Base-by-base conservation (phyloP, 2,797 vertebrate genomes). In the Lithobates pipiens region DNA sequence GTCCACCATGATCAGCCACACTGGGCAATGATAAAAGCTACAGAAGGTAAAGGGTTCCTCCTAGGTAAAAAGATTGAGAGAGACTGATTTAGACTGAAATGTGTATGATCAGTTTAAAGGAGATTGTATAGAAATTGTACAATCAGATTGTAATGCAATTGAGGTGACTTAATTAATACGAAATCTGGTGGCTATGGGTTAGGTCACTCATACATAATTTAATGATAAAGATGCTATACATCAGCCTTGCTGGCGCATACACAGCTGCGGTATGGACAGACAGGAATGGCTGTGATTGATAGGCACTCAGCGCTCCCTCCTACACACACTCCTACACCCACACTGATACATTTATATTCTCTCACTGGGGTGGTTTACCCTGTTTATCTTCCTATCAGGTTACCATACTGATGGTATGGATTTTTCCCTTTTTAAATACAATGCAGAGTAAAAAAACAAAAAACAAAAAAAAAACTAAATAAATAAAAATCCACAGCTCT, bases 391-490 rank as follows among this genome's bases (percentile, higher is more conserved):
- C 77, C 81, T 84, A 86, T 89, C 73, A 73, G 86, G n/a, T 84
- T 90, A 89, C 88, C 91, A 91, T 91, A 89, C 88, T 79, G 86
- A 87, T 89, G 76, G 86, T 76, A 77, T 85, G 42, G 77, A 85
- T 89, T 82, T 88, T 90, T 89, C 87, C 88, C 65, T 89, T 90
- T 90, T 90, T 91, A 87, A 87, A 81, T 73, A 81, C 86, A 89
- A 78, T 39, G 32, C 25, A 63, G 69, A 61, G 71, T 42, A 25
- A 32, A 76, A 68, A 76, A 54, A 54, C 25, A 25, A 32, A 76
- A 68, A 76, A 54, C 36, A 54, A 39, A 73, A 34, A 39, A 76
- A 76, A 76, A 29, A 29, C 29, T 16, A 32, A 61, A 63, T 50
- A 50, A 50, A 50, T 50, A 50, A 18, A 54, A 84, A 84, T 46